Conservation (phyloP, 2,113 vertebrate genomes). For the Ictidomys tridecemlineatus region DNA sequence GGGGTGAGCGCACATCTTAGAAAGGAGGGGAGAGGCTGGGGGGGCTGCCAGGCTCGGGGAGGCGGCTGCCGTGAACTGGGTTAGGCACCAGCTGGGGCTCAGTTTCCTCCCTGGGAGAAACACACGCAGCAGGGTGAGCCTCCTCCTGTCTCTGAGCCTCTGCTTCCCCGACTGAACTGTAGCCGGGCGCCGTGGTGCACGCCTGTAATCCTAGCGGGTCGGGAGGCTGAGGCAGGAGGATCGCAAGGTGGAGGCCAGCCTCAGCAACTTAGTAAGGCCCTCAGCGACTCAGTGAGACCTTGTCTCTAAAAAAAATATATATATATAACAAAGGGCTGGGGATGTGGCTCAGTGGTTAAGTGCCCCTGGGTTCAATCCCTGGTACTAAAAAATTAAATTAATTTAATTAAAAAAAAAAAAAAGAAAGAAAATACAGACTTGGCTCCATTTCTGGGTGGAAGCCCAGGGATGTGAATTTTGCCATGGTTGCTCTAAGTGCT, state of each 20-base stretch:
- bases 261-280: no score
- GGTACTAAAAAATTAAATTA: no score
- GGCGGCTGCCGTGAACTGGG: no score
- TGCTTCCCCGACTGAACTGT: not conserved
- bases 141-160: not conserved
- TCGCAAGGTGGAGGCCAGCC: no score
- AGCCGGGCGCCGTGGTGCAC: no score
- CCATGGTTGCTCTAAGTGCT: not conserved
- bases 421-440: no score
- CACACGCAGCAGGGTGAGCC: not conserved
- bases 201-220: not conserved
- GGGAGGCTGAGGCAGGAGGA: not conserved
- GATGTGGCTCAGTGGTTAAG: no score
- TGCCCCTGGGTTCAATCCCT: no score
- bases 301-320: no score
- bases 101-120: not conserved
- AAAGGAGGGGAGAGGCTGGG: not conserved
- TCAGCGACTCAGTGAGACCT: no score
- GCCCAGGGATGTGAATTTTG: not conserved
- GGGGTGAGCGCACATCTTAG: not conserved
- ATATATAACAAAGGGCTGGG: no score
- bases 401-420: no score
- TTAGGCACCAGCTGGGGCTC: not conserved
- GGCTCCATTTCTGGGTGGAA: rapidly evolving
- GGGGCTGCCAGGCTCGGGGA: not conserved